Evolutionary conservation across 2,888 invertebrate species (phyloP), one percentile per base, ranked within the genome.

Genomic region (Limnephilus lunatus): DNA sequence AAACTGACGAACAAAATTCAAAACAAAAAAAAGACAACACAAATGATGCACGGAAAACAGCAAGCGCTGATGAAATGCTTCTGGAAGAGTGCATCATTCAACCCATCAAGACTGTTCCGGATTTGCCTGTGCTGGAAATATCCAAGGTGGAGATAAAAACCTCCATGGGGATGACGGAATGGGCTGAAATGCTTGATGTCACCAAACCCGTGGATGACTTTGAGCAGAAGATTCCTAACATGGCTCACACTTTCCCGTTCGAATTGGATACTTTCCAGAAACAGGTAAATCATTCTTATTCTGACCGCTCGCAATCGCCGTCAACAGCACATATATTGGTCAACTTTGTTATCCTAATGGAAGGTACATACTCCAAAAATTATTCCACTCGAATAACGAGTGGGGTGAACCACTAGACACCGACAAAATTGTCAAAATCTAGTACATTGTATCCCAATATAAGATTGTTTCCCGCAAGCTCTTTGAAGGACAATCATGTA

Each of bases 221-320:
- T 94, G 96, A 97, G 89, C 97, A 98, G 94, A 97, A 97, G 94
- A 97, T 99, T 92, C 98, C 98, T 7, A 97, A 98, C 93, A 98
- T 98, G 96, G 99, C 99, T 0, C 97, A 98, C 94, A 97, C 96
- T 92, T 99, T 97, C 95, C 97, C 98, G 1, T 99, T 99, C 95
- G 98, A 99, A 94, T 96, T 99, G 94, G 99, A 99, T 95, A 98
- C 97, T 39, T 99, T 99, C 95, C 99, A 99, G 95, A 99, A 99
- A 95, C 98, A 98, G 95, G 97, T 97, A 94, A 93, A n/a, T 4
- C 4, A 0, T 68, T 53, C 5, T 5, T 53, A 19, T 53, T 19
- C 19, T 53, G 39, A 9, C 39, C 39, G 5, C 39, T 39, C 39
- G 39, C 39, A 39, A 39, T 39, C 39, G 39, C 39, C 9, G 39